A percentile compares a stretch with the other conserved stretches of the same genome.
Evolutionary conservation across 2,113 vertebrate genomes (phyloP).

Genomic region (Psittacus erithacus): DNA sequence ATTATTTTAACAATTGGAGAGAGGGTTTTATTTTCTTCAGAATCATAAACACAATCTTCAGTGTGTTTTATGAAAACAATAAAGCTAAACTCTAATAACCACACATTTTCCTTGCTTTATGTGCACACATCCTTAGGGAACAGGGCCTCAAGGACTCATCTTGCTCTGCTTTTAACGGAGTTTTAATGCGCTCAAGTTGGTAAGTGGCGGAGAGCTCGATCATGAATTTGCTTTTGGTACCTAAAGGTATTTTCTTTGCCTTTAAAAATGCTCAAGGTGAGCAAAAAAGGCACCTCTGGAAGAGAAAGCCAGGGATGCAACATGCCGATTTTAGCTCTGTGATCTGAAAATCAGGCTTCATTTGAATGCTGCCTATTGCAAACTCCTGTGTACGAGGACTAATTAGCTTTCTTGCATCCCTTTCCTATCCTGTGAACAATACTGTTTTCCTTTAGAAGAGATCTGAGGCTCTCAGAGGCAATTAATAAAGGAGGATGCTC

Average conservation of each 20-base stretch:
- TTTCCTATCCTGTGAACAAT: constrained; percentile 26
- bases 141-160: constrained; percentile 60
- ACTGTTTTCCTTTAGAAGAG: constrained; percentile 57
- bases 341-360: not conserved
- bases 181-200: constrained; percentile 35
- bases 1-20: constrained; percentile 63
- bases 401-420: constrained; percentile 49
- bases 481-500: constrained; percentile 47
- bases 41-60: constrained; percentile 66
- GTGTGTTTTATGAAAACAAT: constrained; percentile 73
- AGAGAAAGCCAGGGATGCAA: not conserved
- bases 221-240: constrained; percentile 35
- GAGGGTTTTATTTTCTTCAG: constrained; percentile 62
- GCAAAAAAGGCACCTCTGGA: not conserved
- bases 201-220: constrained; percentile 11
- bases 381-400: not conserved
- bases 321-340: not conserved
- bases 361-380: constrained; percentile 14
- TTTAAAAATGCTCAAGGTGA: constrained; percentile 44
- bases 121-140: constrained; percentile 58
- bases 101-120: constrained; percentile 69
- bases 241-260: constrained; percentile 12
- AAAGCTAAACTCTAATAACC: constrained; percentile 72
- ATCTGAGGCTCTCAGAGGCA: constrained; percentile 57
- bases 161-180: constrained; percentile 34